Base-by-base conservation (phyloP, 2,113 vertebrate species). In the Engystomops pustulosus region DNA sequence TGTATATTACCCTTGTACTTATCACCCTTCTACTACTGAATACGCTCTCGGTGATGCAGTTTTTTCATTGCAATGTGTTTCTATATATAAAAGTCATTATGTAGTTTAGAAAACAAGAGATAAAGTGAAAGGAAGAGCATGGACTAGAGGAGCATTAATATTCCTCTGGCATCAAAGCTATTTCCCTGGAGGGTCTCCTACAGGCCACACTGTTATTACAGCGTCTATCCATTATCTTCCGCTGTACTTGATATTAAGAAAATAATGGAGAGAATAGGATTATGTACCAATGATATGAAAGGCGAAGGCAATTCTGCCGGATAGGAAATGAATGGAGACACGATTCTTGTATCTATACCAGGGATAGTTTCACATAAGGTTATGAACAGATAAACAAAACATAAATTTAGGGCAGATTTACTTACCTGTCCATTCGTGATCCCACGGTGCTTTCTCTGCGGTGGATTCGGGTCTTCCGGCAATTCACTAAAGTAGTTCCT, bases 241-340 rank as follows among this genome's bases (percentile, higher is more conserved):
- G 93, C 95, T 95, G 94, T 95, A 95, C 94, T 95, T 93, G 93
- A 94, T 96, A 95, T 95, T 96, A 95, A 96, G 95, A 96, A 95
- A 96, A 95, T 96, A 95, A 96, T 95, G 93, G 92, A 93, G 93
- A 95, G 93, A 94, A 94, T 93, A 92, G 95, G 95, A 96, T 95
- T 95, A 95, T 93, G 92, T 91, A 93, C 93, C 93, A 91, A 94
- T 91, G 93, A 94, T 93, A 93, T 93, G 92, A 94, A 94, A 95
- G 89, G 90, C 86, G 87, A 92, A 92, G 93, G 91, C 93, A 94
- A 94, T 95, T 95, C 93, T 91, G 91, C 91, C 91, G 93, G 93
- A 94, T 92, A 91, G 92, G 91, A 95, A 93, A 95, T 92, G 91
- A 94, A 94, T 91, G 92, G 91, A 92, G 92, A 92, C 91, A 91